These are phyloP conservation scores for Parapristionchus giblindavisi DNA, from an alignment of 2,888 invertebrate species.

Conservation along the genomic window DNA sequence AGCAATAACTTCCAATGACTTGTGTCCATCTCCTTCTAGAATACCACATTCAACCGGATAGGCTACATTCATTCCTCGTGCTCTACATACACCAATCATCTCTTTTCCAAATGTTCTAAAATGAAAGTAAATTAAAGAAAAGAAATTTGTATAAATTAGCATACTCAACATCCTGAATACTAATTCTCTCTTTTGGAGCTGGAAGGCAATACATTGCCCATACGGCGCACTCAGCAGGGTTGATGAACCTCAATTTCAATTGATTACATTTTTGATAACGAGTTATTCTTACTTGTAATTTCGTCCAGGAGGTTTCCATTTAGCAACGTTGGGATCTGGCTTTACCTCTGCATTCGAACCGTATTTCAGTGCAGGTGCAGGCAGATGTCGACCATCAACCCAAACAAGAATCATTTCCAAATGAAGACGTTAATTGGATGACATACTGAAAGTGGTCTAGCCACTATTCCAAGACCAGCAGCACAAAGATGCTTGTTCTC, in stretches of 20 bases:
- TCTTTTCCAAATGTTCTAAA: constrained; percentile 8
- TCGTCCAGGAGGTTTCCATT: constrained; percentile 30
- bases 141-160: neutral
- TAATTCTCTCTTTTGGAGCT: neutral
- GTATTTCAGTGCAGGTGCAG: constrained; percentile 39
- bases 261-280: too few relatives aligned
- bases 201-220: constrained; percentile 41
- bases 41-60: neutral
- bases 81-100: neutral
- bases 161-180: neutral
- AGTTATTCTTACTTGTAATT: too few relatives aligned
- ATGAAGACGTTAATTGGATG: neutral
- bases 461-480: constrained; percentile 40
- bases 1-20: neutral
- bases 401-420: neutral
- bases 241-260: constrained; percentile 24
- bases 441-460: constrained; percentile 42
- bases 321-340: neutral
- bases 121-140: neutral
- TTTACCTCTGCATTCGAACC: constrained; percentile 33
- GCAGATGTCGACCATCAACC: constrained; percentile 43
- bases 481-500: constrained; percentile 40
- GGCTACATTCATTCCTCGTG: neutral
- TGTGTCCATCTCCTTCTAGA: neutral
- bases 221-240: constrained; percentile 36